Base-by-base conservation (phyloP, 2,888 invertebrate genomes). In the Pediacus dermestoides region DNA sequence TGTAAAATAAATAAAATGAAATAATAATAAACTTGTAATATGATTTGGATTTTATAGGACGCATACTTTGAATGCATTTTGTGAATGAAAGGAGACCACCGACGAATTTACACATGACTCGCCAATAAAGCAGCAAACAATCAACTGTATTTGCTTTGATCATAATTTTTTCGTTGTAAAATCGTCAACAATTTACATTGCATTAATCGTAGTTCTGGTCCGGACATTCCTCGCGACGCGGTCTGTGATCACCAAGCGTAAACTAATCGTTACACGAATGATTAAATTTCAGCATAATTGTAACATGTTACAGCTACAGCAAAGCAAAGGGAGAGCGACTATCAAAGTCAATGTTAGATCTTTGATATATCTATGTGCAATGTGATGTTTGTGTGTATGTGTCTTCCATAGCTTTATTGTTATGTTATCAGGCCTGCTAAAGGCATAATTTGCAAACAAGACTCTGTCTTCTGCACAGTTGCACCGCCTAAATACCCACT, bases 281-380 rank as follows among this genome's bases (percentile, higher is more conserved):
- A 70, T 70, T 70, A 70, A 68, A 70, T 68, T 70, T 68, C 68
- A 66, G 67, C 68, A 68, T 70, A 70, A 70, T 68, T 68, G 68
- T 68, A 63, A 65, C 66, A 64, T 64, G 60, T 60, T 60, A 47
- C n/a, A n/a, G n/a, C n/a, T n/a, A n/a, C n/a, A n/a, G n/a, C 58
- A 53, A 48, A 44, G 52, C 55, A 58, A 58, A 60, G 55, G 54
- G 53, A 50, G 48, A 49, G 28, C 48, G 55, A 55, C 60, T 59
- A 59, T 59, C 63, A 63, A 61, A 61, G 60, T 60, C 60, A 58
- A 61, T 56, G 57, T 50, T 54, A 51, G 52, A 61, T 62, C 62
- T 62, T 62, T 62, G 62, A 60, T 62, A 62, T 58, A n/a, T n/a
- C n/a, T n/a, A 51, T 58, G 52, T 53, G 43, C 55, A 57, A 49